These are phyloP conservation scores for Megathymus violae DNA, from an alignment of 1,140 invertebrate genomes.

Conservation along the genomic window DNA sequence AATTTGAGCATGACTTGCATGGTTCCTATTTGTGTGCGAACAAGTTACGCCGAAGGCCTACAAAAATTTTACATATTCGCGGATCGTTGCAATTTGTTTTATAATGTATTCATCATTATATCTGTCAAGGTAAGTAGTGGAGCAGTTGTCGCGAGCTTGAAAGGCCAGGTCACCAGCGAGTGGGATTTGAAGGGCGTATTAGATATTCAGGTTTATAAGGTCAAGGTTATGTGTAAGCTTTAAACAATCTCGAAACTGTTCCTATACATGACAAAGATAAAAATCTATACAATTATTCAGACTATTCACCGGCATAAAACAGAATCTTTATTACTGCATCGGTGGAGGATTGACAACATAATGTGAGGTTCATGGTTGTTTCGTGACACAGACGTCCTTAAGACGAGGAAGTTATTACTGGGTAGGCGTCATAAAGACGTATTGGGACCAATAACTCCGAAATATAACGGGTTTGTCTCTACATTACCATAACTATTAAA, in stretches of 20 bases:
- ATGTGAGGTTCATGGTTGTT: constrained; percentile 28
- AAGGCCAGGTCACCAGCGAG: too few species aligned
- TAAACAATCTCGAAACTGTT: neutral
- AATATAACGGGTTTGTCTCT: constrained; percentile 44
- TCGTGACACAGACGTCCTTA: constrained; percentile 31
- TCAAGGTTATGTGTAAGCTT: too few species aligned
- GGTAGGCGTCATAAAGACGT: constrained; percentile 37
- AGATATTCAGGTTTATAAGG: too few species aligned
- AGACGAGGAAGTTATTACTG: constrained; percentile 30
- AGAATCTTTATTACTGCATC: constrained; percentile 5
- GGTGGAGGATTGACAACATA: constrained; percentile 7
- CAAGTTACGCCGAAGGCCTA: too few species aligned
- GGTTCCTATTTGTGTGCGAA: too few species aligned
- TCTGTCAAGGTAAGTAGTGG: too few species aligned
- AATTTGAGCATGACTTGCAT: too few species aligned
- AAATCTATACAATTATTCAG: neutral
- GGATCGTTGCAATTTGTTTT: too few species aligned
- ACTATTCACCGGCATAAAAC: neutral
- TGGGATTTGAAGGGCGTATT: too few species aligned
- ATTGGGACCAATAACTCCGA: constrained; percentile 44
- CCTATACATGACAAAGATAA: neutral
- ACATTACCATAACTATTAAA: constrained; percentile 48
- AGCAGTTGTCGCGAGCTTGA: too few species aligned
- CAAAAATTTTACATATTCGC: too few species aligned
- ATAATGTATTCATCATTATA: too few species aligned